These are phyloP conservation scores for Fratercula arctica DNA, from an alignment of 2,797 vertebrate genomes.

Conservation along the genomic window DNA sequence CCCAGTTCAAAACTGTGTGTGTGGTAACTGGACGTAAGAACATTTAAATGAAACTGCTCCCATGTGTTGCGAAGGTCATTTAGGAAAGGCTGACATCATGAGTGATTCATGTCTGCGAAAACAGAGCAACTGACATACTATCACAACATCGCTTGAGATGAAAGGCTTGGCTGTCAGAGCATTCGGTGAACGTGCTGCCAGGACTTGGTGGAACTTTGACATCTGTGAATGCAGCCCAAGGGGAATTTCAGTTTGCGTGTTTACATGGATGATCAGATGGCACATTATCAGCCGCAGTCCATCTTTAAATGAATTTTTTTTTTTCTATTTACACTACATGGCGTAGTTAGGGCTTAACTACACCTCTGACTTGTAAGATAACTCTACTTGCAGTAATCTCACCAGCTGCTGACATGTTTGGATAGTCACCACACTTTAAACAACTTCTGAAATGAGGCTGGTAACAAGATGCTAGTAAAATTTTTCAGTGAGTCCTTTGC, in stretches of 20 bases:
- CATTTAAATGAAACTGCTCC: constrained; percentile 28
- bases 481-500: neutral
- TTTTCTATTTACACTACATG: neutral
- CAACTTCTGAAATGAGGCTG: neutral
- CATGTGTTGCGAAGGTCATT: constrained; percentile 15
- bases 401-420: neutral
- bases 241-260: constrained; percentile 14
- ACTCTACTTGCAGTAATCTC: neutral
- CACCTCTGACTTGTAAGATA: neutral
- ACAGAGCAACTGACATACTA: constrained; percentile 4
- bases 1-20: neutral
- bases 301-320: neutral
- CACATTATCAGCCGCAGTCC: neutral
- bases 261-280: neutral
- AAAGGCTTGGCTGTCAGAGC: constrained; percentile 35
- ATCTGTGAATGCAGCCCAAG: constrained; percentile 11
- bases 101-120: constrained; percentile 69
- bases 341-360: neutral
- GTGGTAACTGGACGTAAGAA: neutral
- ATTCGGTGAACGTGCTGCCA: neutral
- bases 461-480: neutral
- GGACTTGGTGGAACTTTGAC: neutral
- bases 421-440: neutral
- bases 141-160: constrained; percentile 39
- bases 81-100: constrained; percentile 63